phyloP scores from a whole-genome alignment of 2,888 invertebrate species.

The Thereva nobilitata region DNA sequence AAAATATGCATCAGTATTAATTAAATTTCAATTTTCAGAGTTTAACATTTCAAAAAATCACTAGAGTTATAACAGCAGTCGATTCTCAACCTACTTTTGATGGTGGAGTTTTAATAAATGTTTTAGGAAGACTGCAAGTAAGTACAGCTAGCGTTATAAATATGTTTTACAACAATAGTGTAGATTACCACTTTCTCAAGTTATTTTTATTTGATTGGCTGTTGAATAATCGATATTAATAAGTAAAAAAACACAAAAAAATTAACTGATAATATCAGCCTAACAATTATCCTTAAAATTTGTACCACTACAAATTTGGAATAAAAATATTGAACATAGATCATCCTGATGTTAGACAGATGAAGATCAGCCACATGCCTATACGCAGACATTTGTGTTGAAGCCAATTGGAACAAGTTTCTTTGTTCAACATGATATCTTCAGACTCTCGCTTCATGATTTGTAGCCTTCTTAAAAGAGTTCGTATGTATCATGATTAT shows the following conservation, averaged over 20 bases:
- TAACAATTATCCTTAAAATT: neutral
- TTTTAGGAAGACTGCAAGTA: slow-evolving; percentile 95
- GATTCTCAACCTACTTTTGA: slow-evolving; percentile 99
- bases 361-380: slow-evolving; percentile 92
- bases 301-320: slow-evolving; percentile 5
- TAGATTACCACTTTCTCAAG: neutral
- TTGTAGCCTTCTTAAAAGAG: slow-evolving; percentile 57
- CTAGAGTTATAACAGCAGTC: slow-evolving; percentile 86
- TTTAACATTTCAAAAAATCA: slow-evolving; percentile 90
- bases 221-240: slow-evolving; percentile 3
- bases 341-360: slow-evolving; percentile 72
- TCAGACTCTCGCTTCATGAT: slow-evolving; percentile 91
- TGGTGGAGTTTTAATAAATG: slow-evolving; percentile 94
- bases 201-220: neutral
- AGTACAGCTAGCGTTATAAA: slow-evolving; percentile 47
- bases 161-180: neutral
- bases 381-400: slow-evolving; percentile 91
- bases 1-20: slow-evolving; percentile 16
- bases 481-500: slow-evolving; percentile 6
- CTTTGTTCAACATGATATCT: slow-evolving; percentile 94
- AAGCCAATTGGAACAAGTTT: slow-evolving; percentile 86
- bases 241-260: neutral
- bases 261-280: neutral
- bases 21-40: slow-evolving; percentile 66
- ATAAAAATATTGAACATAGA: slow-evolving; percentile 34